Base-by-base conservation (phyloP, 37 sponge, comb jelly and placozoan genomes). In the Corticium candelabrum region DNA sequence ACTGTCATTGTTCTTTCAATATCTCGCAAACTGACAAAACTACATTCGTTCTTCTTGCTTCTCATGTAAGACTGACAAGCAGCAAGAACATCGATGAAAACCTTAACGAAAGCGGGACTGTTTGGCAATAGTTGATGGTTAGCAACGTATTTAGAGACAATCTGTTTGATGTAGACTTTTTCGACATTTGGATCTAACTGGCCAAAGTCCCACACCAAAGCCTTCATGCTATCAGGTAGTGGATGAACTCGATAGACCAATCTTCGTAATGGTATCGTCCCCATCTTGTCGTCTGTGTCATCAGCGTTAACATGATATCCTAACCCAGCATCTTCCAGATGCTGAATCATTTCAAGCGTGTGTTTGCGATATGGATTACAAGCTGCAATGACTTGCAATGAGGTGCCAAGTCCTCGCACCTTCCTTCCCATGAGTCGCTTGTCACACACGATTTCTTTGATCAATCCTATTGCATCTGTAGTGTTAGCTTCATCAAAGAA, bases 401-500 rank as follows among this genome's bases (percentile, higher is more conserved):
- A 11, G 15, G 62, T 50, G 11, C 62, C 62, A 21, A 50, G 62
- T 11, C 62, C 62, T 11, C 11, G 15, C 50, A 97, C 84, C 21
- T 83, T 74, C 69, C 80, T 74, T 27, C 98, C 98, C 40, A 86
- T 70, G 38, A 97, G 33, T 41, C 92, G 82, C 40, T 82, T 74
- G 74, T 97, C 93, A 89, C 98, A 97, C 94, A 97, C 90, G 79
- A 97, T 89, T 85, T 97, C 98, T 40, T 93, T 97, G 75, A 97
- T 97, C 76, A 97, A 83, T 37, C 90, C 94, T 73, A 96, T 79
- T 37, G 87, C 89, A 57, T 91, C 92, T 50, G 90, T 97, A 15
- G 99, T 93, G 85, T 97, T 97, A 31, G 99, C 99, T 83, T 97
- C 99, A 83, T 97, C 99, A 89, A 97, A 97, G 83, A 97, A 97